These are phyloP conservation scores for Linnaemya vulpina DNA, from an alignment of 2,888 invertebrate species.

Conservation along the genomic window DNA sequence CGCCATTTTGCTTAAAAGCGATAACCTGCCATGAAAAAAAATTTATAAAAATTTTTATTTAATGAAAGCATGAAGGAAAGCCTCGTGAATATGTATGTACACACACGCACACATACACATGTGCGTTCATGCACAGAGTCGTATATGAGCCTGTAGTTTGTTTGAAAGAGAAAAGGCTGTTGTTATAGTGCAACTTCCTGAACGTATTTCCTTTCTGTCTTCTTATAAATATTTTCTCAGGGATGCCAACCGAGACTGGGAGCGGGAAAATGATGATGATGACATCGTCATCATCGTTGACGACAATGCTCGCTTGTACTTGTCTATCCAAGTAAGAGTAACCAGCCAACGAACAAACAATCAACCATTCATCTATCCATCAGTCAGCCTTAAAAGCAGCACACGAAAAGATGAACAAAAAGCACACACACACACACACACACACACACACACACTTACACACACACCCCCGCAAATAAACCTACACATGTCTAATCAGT, in stretches of 20 bases:
- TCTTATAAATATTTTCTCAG: slow-evolving; percentile 59
- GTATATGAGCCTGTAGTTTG: not conserved
- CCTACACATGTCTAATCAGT: slow-evolving; percentile 37
- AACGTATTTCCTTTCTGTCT: slow-evolving; percentile 68
- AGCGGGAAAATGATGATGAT: slow-evolving; percentile 12
- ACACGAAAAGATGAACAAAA: slow-evolving; percentile 18
- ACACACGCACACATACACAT: not conserved
- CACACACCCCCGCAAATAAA: slow-evolving; percentile 1
- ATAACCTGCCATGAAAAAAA: not conserved
- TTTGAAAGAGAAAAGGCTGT: slow-evolving; percentile 39
- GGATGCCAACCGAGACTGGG: slow-evolving; percentile 3
- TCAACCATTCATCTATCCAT: slow-evolving; percentile 11
- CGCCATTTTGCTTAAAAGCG: slow-evolving; percentile 36
- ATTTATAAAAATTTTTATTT: slow-evolving; percentile 29
- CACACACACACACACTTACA: slow-evolving; percentile 10
- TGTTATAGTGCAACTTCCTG: slow-evolving; percentile 69
- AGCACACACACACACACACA: slow-evolving; percentile 11
- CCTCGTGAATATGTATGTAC: slow-evolving; percentile 9
- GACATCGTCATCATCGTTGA: not conserved
- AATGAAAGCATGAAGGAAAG: slow-evolving; percentile 7
- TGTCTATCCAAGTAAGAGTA: slow-evolving; percentile 43
- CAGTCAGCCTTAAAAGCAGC: slow-evolving; percentile 7
- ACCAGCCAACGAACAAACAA: slow-evolving; percentile 44
- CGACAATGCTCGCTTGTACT: slow-evolving; percentile 37
- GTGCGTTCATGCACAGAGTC: not conserved